Conservation (phyloP, 2,113 vertebrate species). For the Prochilodus magdalenae region DNA sequence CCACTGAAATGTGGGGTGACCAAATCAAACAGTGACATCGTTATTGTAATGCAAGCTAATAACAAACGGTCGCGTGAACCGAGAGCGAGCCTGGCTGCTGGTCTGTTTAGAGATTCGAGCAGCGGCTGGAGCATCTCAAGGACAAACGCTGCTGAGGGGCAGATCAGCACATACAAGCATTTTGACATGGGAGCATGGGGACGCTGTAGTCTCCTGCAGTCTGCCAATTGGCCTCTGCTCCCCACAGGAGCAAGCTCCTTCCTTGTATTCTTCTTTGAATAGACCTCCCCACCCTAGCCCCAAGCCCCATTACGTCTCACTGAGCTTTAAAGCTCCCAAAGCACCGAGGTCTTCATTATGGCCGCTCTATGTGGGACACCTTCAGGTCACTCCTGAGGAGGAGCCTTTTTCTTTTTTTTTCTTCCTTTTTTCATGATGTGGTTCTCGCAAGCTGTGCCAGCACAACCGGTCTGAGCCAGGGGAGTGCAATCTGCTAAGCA, state of each 20-base stretch:
- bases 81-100: background rate
- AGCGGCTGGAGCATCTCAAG: conserved; percentile 1
- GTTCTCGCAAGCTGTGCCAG: conserved; percentile 60
- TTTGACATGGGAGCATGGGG: conserved; percentile 37
- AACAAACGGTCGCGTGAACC: background rate
- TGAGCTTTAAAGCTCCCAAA: conserved; percentile 63
- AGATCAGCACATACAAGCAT: background rate
- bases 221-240: conserved; percentile 60
- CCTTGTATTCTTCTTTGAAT: conserved; percentile 67
- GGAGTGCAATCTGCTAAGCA: conserved; percentile 67
- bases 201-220: conserved; percentile 54
- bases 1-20: no score
- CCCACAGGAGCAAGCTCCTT: conserved; percentile 60
- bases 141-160: conserved; percentile 4
- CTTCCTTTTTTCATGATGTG: conserved; percentile 19
- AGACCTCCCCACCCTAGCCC: conserved; percentile 59
- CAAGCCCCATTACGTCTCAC: conserved; percentile 55
- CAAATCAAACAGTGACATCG: background rate
- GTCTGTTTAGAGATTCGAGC: conserved; percentile 4
- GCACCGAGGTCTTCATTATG: conserved; percentile 67
- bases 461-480: conserved; percentile 54
- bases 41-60: background rate
- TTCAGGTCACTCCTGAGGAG: conserved; percentile 71
- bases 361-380: conserved; percentile 64
- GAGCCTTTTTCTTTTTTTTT: conserved; percentile 13